Evolutionary conservation across 2,888 invertebrate genomes (phyloP), one percentile per base, ranked within the genome.

Genomic region (Tetramorium bicarinatum): DNA sequence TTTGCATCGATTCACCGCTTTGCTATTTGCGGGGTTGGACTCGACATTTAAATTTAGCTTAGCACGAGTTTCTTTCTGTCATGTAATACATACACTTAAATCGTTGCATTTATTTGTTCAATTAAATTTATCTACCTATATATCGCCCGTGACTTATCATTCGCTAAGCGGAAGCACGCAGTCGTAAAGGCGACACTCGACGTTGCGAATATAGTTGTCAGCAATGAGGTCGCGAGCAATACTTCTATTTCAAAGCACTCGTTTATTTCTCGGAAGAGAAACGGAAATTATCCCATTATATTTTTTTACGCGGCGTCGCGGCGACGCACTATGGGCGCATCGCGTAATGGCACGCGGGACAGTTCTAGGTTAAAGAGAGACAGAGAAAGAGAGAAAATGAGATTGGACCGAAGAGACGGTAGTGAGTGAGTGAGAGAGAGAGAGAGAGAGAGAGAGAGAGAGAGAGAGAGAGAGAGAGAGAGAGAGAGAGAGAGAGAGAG

Each of bases 261-360:
- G 18, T 69, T 79, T 79, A 69, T 79, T 56, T 62, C 56, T 44
- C 18, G 8, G n/a, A 44, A 44, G 18, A 72, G 67, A 56, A 77
- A n/a, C 34, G n/a, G 44, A 13, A 67, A 79, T 69, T 59, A 79
- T 8, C 21, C 56, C 29, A 47, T 69, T 69, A 59, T 47, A 69
- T 47, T 69, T 56, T 77, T 79, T 77, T 47, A 41, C 29, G n/a
- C n/a, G n/a, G n/a, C n/a, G 29, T 61, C 34, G 49, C 13, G 11
- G n/a, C 18, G 41, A 74, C 44, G 13, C 56, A 56, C 56, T n/a
- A 29, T 21, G 61, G 21, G 18, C 56, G 67, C 15, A 56, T 69
- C 44, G 49, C 38, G 29, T 69, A 69, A 79, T 47, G 47, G 44
- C 21, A 67, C 29, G n/a, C 34, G 34, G 21, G 21, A 4, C 13